Conservation (phyloP, 2,797 vertebrate species). For the Enteromius trimaculatus region DNA sequence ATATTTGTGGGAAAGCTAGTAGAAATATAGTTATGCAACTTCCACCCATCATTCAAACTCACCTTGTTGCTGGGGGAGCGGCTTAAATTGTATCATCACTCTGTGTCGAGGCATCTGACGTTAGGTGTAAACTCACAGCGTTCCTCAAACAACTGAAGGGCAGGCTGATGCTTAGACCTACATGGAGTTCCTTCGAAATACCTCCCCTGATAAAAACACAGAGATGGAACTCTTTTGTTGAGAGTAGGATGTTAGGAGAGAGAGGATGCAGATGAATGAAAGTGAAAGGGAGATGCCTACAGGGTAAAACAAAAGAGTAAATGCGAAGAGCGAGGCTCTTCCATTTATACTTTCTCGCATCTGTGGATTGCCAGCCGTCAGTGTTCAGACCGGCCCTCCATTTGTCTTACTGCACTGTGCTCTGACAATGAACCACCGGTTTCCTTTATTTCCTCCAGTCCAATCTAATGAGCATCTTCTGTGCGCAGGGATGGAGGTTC, state of each 20-base stretch:
- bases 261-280: constrained; percentile 8
- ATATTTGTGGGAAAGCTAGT: background rate
- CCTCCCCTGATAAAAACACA: constrained; percentile 15
- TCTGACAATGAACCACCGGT: constrained; percentile 62
- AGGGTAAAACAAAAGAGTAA: constrained; percentile 16
- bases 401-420: constrained; percentile 58
- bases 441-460: constrained; percentile 64
- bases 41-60: constrained; percentile 12
- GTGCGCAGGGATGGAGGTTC: constrained; percentile 59
- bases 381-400: constrained; percentile 10
- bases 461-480: constrained; percentile 75
- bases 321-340: constrained; percentile 28
- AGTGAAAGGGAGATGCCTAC: background rate
- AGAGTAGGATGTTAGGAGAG: background rate
- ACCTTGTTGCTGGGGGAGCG: background rate
- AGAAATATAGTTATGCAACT: background rate
- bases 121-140: background rate
- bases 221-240: constrained; percentile 17
- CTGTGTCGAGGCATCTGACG: background rate
- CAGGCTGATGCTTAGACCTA: background rate
- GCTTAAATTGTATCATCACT: constrained; percentile 26
- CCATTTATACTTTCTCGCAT: constrained; percentile 34
- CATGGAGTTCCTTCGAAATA: background rate
- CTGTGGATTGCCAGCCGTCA: constrained; percentile 30
- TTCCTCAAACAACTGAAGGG: constrained; percentile 26